phyloP scores from a whole-genome alignment of 35 echinoderm and acorn worm species.

The Acanthaster planci region DNA sequence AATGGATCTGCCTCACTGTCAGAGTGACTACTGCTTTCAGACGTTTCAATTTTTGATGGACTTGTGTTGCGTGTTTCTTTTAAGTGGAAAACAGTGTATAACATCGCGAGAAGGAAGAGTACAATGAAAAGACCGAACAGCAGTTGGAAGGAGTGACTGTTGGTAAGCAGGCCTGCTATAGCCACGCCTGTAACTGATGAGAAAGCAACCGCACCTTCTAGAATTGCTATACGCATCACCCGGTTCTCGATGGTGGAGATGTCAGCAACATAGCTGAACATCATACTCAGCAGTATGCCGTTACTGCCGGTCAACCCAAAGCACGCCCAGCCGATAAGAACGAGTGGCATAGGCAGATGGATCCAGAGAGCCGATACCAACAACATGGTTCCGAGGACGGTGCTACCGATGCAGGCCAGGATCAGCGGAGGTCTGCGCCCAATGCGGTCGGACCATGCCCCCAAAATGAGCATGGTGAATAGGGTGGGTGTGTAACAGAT shows the following conservation, averaged over 20 bases:
- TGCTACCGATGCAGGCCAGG: background rate
- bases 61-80: background rate
- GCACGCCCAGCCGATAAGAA: background rate
- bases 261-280: background rate
- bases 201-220: background rate
- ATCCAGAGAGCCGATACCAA: background rate
- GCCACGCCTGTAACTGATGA: background rate
- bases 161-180: background rate
- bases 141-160: background rate
- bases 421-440: background rate
- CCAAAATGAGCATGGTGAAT: background rate
- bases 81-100: background rate
- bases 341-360: background rate
- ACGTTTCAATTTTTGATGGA: background rate
- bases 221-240: background rate
- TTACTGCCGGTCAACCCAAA: background rate
- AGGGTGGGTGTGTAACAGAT: background rate
- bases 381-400: background rate
- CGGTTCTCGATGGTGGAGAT: background rate
- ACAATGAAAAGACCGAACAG: background rate
- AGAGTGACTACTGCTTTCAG: background rate
- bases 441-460: background rate
- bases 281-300: background rate
- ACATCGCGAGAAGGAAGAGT: background rate
- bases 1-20: background rate